These are phyloP conservation scores for Rhinolophus ferrumequinum DNA, from an alignment of 2,113 vertebrate genomes.

Conservation along the genomic window DNA sequence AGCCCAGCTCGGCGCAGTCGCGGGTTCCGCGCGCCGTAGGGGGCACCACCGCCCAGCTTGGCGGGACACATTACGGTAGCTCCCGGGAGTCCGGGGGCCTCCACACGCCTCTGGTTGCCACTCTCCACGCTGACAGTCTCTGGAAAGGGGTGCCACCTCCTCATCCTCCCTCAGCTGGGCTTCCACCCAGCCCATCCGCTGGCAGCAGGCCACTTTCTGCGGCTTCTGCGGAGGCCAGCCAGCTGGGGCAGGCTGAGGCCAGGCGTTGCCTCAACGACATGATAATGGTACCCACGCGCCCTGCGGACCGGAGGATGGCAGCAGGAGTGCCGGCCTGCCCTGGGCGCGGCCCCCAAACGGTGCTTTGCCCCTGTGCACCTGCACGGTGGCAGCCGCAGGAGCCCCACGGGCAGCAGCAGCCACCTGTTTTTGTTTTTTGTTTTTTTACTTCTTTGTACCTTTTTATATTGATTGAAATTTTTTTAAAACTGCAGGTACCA, in stretches of 20 bases:
- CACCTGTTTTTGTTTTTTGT: background rate
- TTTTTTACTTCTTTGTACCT: background rate
- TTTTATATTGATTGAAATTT: background rate
- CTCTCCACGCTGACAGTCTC: slow-evolving; percentile 77
- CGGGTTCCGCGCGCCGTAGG: slow-evolving; percentile 80
- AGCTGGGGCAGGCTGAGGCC: slow-evolving; percentile 81
- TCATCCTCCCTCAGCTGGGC: slow-evolving; percentile 79
- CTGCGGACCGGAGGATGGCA: background rate
- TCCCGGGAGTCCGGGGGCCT: background rate
- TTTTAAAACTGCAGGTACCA: background rate
- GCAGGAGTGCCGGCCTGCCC: background rate
- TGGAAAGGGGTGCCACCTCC: slow-evolving; percentile 38
- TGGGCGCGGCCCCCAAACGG: slow-evolving; percentile 19
- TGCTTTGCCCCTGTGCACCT: background rate
- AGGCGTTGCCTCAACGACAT: slow-evolving; percentile 80
- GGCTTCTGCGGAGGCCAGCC: slow-evolving; percentile 89
- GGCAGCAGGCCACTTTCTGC: slow-evolving; percentile 93
- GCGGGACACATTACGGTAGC: slow-evolving; percentile 14
- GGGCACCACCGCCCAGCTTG: slow-evolving; percentile 42
- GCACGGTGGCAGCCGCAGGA: background rate
- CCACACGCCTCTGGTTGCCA: background rate
- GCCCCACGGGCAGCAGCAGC: background rate
- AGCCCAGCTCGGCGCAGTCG: slow-evolving; percentile 52
- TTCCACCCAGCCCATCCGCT: slow-evolving; percentile 92
- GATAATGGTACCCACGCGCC: background rate